A percentile compares a stretch with the other conserved stretches of the same genome.
Conservation (phyloP, 2,113 vertebrate genomes). For the Scalopus aquaticus region DNA sequence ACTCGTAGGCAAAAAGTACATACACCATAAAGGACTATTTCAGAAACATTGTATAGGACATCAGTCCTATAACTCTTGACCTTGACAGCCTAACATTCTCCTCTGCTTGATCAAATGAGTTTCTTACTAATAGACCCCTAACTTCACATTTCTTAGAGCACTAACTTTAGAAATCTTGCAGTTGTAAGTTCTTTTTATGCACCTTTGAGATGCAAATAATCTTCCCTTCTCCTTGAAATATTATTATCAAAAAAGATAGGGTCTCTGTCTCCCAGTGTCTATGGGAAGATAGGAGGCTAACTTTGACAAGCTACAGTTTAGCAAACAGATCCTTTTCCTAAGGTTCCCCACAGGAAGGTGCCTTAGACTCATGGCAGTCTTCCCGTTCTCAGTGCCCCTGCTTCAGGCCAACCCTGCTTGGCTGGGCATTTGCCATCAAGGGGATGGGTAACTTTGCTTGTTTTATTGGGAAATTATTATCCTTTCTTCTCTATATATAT, state of each 20-base stretch:
- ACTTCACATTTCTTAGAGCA: background rate
- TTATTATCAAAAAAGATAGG: background rate
- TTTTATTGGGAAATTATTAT: no score
- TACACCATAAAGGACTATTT: background rate
- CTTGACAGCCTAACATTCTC: background rate
- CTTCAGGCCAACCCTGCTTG: no score
- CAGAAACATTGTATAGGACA: background rate
- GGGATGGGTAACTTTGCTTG: no score
- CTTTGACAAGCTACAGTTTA: background rate
- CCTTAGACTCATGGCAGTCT: no score
- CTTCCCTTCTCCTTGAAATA: background rate
- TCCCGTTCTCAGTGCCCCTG: no score
- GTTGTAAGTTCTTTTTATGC: background rate
- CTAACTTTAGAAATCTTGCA: constrained; percentile 29
- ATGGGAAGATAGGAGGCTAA: background rate
- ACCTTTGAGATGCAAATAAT: background rate
- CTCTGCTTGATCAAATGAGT: background rate
- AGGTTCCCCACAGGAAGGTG: no score
- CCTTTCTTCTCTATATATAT: no score
- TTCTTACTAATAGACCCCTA: background rate
- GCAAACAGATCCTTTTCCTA: background rate
- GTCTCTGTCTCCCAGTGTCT: background rate
- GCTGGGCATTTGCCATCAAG: no score
- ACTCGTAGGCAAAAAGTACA: background rate
- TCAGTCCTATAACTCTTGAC: background rate